Base-by-base conservation (phyloP, 2,888 invertebrate species). In the Falcaria lacertinaria region DNA sequence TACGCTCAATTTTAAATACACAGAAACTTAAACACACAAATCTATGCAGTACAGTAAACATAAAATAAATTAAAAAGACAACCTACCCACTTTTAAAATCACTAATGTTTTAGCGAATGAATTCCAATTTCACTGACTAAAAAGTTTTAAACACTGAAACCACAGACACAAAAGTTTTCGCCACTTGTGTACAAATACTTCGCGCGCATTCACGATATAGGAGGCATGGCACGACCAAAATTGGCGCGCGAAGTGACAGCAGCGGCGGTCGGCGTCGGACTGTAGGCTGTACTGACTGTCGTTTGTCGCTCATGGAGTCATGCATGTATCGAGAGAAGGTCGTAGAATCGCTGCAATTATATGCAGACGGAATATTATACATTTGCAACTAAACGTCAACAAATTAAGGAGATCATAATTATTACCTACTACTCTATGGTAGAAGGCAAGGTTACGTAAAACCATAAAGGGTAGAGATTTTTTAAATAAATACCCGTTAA, bases 241-340 rank as follows among this genome's bases (percentile, higher is more conserved):
- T 48, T 50, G 42, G 43, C 60, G 58, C 65, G 60, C 54, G 58
- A 68, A 61, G 63, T 67, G 66, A 64, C 70, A 62, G 66, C 48
- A 48, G 58, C 58, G 62, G 62, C 74, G 58, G 57, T 46, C 64
- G 55, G 54, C 52, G 50, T 44, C 43, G 51, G 44, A 73, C 72
- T 72, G 70, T 48, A 58, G 44, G 47, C 43, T 43, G 41, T 41
- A 35, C 17, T 15, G 52, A n/a, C n/a, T n/a, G n/a, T n/a, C n/a
- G n/a, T n/a, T n/a, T n/a, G n/a, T n/a, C n/a, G n/a, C n/a, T n/a
- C n/a, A n/a, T n/a, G n/a, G n/a, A n/a, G 50, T 55, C 32, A 19
- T 39, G 34, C 36, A 34, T 41, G 42, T 41, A 33, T 15, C 25
- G 36, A 15, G 34, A 40, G 58, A 64, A 52, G 56, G 60, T 53